Evolutionary conservation across 2,113 vertebrate genomes (phyloP), one percentile per base, ranked within the genome.

Genomic region (Scomber scombrus): DNA sequence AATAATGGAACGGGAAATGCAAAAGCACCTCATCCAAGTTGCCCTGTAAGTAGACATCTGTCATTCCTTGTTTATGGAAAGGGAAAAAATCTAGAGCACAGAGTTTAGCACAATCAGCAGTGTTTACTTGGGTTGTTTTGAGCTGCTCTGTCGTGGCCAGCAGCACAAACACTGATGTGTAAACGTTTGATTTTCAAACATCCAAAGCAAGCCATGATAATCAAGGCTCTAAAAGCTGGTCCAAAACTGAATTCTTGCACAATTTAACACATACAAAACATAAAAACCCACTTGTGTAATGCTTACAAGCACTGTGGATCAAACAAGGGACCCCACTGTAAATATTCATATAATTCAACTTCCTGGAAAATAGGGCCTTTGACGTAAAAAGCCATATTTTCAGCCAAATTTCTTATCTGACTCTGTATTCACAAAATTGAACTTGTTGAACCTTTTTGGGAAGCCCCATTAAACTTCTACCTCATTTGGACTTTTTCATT

Each of bases 201-300:
- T 85, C 55, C 57, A 84, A 81, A 82, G 46, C 23, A 73, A 81
- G 13, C 63, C 3, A 18, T 43, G 34, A 19, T 21, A 64, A 56
- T 69, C 61, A 57, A 57, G 40, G 16, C 5, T 66, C 3, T 19
- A 8, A 54, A 12, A 65, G 19, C n/a, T 16, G 16, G 0, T 58
- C 15, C 51, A 71, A 69, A 72, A 8, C 4, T 58, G 34, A 78
- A 58, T 49, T 68, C 19, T 80, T 77, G 15, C 49, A 67, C 23
- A 74, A 68, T 26, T 71, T 13, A 18, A 68, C 29, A 70, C 34
- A 54, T 21, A 15, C 15, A 49, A 51, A 79, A 13, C 3, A 16
- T 3, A 60, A 18, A 68, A 54, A 29, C 10, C 2, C 18, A n/a
- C 50, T 29, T 73, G n/a, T 12, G 29, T 14, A 55, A 45, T 14